Base-by-base conservation (phyloP, 2,888 invertebrate genomes). In the Aelia acuminata region DNA sequence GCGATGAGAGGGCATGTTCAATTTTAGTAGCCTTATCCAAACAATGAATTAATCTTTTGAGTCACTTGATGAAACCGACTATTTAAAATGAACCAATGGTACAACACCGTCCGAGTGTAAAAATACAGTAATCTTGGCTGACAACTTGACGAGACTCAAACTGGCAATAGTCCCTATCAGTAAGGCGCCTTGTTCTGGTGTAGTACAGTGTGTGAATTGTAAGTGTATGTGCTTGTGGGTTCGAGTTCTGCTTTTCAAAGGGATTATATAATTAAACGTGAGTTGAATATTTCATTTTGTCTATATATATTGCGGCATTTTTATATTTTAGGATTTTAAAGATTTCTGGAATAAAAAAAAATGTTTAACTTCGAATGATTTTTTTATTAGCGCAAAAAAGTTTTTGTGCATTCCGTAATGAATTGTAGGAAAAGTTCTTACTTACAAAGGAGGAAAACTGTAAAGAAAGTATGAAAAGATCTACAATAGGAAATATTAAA, bases 121-220 rank as follows among this genome's bases (percentile, higher is more conserved):
- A 80, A 80, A 80, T 80, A 80, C 80, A 80, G 80, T 80, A 80
- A 43, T 43, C 75, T 80, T 80, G 80, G 80, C 80, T 80, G 80
- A 80, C 80, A 20, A n/a, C 43, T 80, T 80, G 80, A 43, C 63
- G 63, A 35, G 35, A 70, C 63, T 70, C 63, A 70, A 70, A 70
- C 63, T 70, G 63, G 63, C 63, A 70, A 35, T 70, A 70, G 15
- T 70, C 63, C 63, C 63, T 70, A 35, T 35, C 31, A 70, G 31
- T 7, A 8, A 70, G 63, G 63, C 63, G 63, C 63, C 63, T 35
- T 35, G 31, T 35, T 35, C 63, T 70, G 5, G 63, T 35, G 35
- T 70, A 20, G 63, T 70, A 35, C 63, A 70, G 63, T 70, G 18
- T 10, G 63, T 70, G 31, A n/a, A n/a, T n/a, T n/a, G n/a, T n/a